Evolutionary conservation across 2,797 vertebrate genomes (phyloP).

Genomic region (Cynopterus sphinx): DNA sequence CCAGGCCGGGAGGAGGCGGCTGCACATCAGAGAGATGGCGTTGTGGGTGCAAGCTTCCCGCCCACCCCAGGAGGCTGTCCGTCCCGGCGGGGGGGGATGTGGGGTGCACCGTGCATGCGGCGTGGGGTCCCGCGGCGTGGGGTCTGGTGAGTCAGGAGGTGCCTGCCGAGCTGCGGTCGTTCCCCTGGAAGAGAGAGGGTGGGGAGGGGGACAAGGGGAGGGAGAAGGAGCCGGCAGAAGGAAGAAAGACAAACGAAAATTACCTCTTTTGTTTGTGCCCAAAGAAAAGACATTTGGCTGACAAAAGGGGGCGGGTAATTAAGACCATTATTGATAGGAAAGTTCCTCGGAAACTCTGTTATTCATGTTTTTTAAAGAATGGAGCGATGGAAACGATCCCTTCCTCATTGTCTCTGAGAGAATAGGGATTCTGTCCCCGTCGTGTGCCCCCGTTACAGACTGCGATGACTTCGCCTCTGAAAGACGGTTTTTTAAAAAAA

Average conservation of each 20-base stretch:
- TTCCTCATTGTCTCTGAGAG: conserved; percentile 41
- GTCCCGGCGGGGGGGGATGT: neutral
- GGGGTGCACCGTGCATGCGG: fast-evolving
- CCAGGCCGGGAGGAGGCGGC: neutral
- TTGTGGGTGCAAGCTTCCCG: neutral
- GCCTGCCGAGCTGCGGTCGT: neutral
- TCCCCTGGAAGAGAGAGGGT: neutral
- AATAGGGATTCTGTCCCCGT: conserved; percentile 48
- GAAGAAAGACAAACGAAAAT: conserved; percentile 40
- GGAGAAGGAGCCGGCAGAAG: neutral
- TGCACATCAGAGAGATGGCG: neutral
- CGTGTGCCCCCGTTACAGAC: conserved; percentile 68
- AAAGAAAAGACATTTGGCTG: conserved; percentile 47
- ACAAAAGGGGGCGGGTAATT: conserved; percentile 45
- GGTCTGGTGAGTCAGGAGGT: neutral
- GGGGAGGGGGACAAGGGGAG: neutral
- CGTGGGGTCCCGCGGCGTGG: fast-evolving
- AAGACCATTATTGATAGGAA: neutral
- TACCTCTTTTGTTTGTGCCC: conserved; percentile 35
- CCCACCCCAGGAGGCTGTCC: neutral
- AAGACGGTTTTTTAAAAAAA: conserved; percentile 2
- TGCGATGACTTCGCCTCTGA: conserved; percentile 44
- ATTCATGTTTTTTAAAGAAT: conserved; percentile 20
- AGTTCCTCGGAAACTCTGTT: neutral
- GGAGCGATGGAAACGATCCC: conserved; percentile 3